A percentile compares a stretch with the other conserved stretches of the same genome.
Conservation (phyloP, 2,888 invertebrate species). For the Elegia similella region DNA sequence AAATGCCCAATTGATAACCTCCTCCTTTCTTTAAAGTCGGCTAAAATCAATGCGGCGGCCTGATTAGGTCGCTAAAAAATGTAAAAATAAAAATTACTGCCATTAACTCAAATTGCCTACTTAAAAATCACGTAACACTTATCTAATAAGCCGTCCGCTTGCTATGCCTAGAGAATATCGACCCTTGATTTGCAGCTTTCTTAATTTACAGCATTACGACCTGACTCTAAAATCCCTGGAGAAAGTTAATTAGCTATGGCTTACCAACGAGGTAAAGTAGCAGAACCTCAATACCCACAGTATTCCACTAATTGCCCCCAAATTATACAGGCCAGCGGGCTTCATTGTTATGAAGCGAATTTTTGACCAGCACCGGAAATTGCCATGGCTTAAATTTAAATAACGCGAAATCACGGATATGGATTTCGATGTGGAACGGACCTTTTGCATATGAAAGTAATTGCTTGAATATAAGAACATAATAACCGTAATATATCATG, state of each 20-base stretch:
- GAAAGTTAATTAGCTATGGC: conserved; percentile 3
- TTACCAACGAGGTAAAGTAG: not conserved
- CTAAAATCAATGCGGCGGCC: too few species aligned
- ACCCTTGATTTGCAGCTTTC: conserved; percentile 2
- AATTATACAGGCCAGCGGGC: not conserved
- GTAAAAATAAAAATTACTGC: too few species aligned
- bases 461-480: not conserved
- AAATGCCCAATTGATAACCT: too few species aligned
- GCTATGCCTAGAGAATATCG: not conserved
- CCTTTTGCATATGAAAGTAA: conserved; percentile 5
- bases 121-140: too few species aligned
- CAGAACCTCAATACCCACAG: not conserved
- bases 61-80: too few species aligned
- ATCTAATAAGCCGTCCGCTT: too few species aligned
- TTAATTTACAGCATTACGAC: not conserved
- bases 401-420: not conserved
- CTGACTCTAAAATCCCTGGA: not conserved
- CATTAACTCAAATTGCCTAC: too few species aligned
- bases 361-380: conserved; percentile 5
- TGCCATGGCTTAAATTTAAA: not conserved
- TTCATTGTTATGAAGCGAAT: conserved; percentile 3
- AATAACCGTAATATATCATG: too few species aligned
- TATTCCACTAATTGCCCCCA: not conserved
- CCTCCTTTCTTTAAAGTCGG: too few species aligned
- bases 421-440: not conserved